phyloP scores from a whole-genome alignment of 2,797 vertebrate species.

The Melanotaenia parkinsoni region DNA sequence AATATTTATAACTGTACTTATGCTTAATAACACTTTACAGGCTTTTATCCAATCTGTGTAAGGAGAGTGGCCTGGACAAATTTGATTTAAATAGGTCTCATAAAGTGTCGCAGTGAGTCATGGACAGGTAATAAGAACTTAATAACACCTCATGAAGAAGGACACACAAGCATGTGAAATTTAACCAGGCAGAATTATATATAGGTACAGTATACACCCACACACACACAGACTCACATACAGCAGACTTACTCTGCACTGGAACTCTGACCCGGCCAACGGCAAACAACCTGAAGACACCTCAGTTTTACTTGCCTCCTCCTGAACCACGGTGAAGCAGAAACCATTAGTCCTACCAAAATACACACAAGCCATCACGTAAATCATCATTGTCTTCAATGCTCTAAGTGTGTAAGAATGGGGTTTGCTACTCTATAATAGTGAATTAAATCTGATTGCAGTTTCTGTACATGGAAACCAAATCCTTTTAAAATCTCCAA shows the following conservation, averaged over 20 bases:
- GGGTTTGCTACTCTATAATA: neutral
- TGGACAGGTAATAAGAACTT: conserved; percentile 41
- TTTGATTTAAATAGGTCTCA: conserved; percentile 34
- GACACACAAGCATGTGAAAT: neutral
- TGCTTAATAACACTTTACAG: conserved; percentile 22
- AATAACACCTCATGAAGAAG: conserved; percentile 33
- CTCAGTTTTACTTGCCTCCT: conserved; percentile 87
- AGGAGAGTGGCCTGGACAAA: conserved; percentile 23
- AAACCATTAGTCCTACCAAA: conserved; percentile 91
- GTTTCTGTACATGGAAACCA: neutral
- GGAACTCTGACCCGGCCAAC: conserved; percentile 93
- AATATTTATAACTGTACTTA: conserved; percentile 26
- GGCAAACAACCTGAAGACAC: conserved; percentile 92
- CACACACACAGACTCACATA: neutral
- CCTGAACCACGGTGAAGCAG: conserved; percentile 97
- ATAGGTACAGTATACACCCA: neutral
- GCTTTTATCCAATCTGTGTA: conserved; percentile 6
- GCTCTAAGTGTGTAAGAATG: neutral
- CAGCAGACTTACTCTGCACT: conserved; percentile 89
- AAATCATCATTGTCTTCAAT: neutral
- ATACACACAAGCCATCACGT: conserved; percentile 23
- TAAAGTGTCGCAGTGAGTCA: conserved; percentile 38
- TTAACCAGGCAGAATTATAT: neutral
- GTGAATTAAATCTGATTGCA: neutral
- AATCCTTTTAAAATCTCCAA: neutral